A percentile compares a stretch with the other conserved stretches of the same genome.
Evolutionary conservation across 2,113 vertebrate species (phyloP).

Genomic region (Anser cygnoides): DNA sequence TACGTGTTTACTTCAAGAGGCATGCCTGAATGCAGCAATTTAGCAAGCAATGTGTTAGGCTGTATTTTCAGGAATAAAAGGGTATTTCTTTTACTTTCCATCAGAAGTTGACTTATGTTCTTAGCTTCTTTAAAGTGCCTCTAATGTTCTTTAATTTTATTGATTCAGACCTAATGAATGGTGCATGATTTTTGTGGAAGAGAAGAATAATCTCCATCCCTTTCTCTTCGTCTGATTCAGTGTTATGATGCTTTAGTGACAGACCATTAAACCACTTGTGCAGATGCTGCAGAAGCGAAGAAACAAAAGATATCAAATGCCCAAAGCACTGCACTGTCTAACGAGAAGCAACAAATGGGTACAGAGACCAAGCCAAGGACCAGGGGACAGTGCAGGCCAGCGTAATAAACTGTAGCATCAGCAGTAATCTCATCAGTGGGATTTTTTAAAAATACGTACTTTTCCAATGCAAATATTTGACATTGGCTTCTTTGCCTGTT

Average conservation of each 20-base stretch:
- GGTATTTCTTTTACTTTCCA: background rate
- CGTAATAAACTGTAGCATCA: too few species aligned
- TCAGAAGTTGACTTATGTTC: background rate
- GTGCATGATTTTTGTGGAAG: background rate
- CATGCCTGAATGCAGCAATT: background rate
- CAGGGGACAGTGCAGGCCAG: too few species aligned
- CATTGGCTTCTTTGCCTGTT: background rate
- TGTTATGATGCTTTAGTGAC: background rate
- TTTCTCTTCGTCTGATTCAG: background rate
- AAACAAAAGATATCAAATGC: background rate
- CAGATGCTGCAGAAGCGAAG: background rate
- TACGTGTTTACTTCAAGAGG: background rate
- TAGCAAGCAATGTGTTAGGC: background rate
- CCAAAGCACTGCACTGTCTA: rapidly evolving
- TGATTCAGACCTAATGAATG: background rate
- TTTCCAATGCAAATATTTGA: background rate
- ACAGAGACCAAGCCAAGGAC: background rate
- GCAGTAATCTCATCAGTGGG: rapidly evolving
- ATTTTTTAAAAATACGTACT: rapidly evolving
- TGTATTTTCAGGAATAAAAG: background rate
- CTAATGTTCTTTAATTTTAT: background rate
- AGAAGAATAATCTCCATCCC: background rate
- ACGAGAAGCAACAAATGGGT: background rate
- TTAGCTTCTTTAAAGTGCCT: background rate
- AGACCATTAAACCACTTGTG: background rate